Conservation (phyloP, 1,140 invertebrate genomes). For the Orius insidiosus region DNA sequence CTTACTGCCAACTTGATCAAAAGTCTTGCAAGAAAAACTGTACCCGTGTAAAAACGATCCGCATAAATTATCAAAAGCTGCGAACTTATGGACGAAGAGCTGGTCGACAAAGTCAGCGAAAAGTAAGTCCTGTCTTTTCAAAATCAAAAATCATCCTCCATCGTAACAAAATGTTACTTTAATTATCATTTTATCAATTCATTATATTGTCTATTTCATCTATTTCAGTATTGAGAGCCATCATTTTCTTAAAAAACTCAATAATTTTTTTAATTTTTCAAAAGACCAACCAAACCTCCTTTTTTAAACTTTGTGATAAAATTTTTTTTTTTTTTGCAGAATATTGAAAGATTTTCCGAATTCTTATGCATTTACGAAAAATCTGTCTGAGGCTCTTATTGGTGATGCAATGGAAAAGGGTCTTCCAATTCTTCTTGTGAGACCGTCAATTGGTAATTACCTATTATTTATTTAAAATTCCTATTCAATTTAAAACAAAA, state of each 20-base stretch:
- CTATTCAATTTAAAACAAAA: not conserved
- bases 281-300: too few species aligned
- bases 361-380: conserved; percentile 85
- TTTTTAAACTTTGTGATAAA: too few species aligned
- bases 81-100: conserved; percentile 70
- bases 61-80: conserved; percentile 73
- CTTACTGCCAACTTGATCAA: conserved; percentile 41
- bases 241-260: too few species aligned
- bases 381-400: conserved; percentile 63
- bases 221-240: too few species aligned
- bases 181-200: too few species aligned
- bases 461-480: not conserved
- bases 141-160: not conserved
- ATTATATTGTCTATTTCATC: too few species aligned
- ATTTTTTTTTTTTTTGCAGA: conserved; percentile 31
- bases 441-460: conserved; percentile 68
- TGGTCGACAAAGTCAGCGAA: conserved; percentile 50
- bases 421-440: conserved; percentile 69
- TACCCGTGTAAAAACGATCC: conserved; percentile 80
- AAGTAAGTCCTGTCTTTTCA: conserved; percentile 29
- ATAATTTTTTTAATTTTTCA: not conserved
- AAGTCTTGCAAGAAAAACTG: conserved; percentile 46
- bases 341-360: conserved; percentile 70
- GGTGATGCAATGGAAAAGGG: conserved; percentile 47
- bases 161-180: not conserved